These are phyloP conservation scores for Protodeltote pygarga DNA, from an alignment of 2,888 invertebrate genomes.

Conservation along the genomic window DNA sequence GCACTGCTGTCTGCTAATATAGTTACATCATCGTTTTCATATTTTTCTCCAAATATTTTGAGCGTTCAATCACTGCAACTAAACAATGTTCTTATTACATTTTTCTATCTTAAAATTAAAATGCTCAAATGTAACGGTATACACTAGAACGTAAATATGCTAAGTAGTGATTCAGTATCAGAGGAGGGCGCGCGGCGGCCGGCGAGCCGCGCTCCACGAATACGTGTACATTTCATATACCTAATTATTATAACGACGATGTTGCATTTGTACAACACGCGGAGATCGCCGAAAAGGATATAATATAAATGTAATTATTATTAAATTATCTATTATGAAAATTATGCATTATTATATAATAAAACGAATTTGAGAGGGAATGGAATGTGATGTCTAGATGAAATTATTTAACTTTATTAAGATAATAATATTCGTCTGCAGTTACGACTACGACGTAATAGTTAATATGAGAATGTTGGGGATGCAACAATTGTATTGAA, in stretches of 20 bases:
- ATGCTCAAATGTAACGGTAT: no score
- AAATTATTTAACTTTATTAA: constrained; percentile 19
- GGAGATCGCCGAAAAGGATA: not conserved
- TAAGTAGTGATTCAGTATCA: no score
- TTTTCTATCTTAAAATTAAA: no score
- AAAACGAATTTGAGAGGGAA: constrained; percentile 8
- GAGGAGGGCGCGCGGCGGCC: no score
- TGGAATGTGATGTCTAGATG: constrained; percentile 13
- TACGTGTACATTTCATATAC: no score
- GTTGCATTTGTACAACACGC: constrained; percentile 22
- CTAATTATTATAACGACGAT: not conserved
- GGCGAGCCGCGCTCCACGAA: no score
- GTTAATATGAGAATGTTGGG: constrained; percentile 4
- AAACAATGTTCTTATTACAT: no score
- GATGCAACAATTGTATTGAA: constrained; percentile 8
- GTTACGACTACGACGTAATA: constrained; percentile 10
- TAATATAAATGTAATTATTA: not conserved
- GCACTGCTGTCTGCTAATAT: no score
- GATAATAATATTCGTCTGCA: constrained; percentile 20
- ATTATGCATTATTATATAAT: constrained; percentile 6
- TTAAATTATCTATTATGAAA: constrained; percentile 11
- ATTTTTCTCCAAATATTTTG: no score
- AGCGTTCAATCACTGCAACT: no score
- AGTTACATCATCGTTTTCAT: no score
- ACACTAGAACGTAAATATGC: no score